Evolutionary conservation across 2,113 vertebrate genomes (phyloP), one percentile per base, ranked within the genome.

Genomic region (Mus spicilegus): DNA sequence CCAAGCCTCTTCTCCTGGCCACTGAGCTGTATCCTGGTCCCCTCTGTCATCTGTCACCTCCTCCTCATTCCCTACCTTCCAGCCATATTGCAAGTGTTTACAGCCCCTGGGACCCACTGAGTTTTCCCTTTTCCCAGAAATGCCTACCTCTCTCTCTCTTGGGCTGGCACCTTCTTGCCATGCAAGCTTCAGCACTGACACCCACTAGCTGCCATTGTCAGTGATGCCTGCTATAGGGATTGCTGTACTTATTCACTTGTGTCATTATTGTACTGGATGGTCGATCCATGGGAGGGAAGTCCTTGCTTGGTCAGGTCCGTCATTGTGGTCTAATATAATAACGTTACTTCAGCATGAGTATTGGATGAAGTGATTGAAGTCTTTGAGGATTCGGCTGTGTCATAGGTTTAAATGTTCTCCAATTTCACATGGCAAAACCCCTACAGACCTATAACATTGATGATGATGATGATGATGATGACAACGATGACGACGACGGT

Each of bases 401-500:
- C 65, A 51, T 24, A 65, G 39, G 10, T 95, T 36, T 54, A 77
- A 78, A 65, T 76, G 5, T 20, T n/a, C 61, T 80, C 51, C 96
- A 85, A 63, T 73, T 86, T 88, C 82, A 95, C 13, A 30, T 7
- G 20, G 49, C 70, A 89, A 95, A 92, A 63, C 20, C n/a, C 24
- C 20, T 46, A 13, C 28, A 70, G 56, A 95, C 9, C 54, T 82
- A 3, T 6, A 26, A 56, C 26, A 24, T 36, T 11, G n/a, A 78
- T n/a, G 46, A 33, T 1, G 16, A 69, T 46, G 51, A 33, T 1
- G 3, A 22, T 3, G 39, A 22, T 39, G 30, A 22, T 86, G 11
- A 49, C 22, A 17, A 6, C 6, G 24, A 11, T 46, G 73, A 36
- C 14, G 30, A 58, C 4, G 17, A 58, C 17, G 56, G 19, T 1